phyloP scores from a whole-genome alignment of 2,113 vertebrate genomes.

The Channa argus region DNA sequence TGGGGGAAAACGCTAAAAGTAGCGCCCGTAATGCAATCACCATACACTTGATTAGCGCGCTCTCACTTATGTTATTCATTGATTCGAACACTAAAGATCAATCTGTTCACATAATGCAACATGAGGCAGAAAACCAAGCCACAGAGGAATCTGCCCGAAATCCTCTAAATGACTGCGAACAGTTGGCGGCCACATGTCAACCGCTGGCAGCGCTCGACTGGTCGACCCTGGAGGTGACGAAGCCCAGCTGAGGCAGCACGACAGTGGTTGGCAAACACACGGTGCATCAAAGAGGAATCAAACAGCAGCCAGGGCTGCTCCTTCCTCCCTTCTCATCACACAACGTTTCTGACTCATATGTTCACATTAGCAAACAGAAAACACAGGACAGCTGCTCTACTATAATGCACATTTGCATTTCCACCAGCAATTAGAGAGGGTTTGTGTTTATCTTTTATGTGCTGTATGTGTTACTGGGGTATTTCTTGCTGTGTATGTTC shows the following conservation, averaged over 20 bases:
- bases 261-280: background rate
- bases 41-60: conserved; percentile 23
- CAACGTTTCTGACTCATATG: background rate
- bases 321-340: background rate
- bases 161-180: conserved; percentile 15
- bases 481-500: background rate
- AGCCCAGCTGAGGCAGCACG: conserved; percentile 22
- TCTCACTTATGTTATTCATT: conserved; percentile 34
- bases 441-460: too few species aligned
- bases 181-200: conserved; percentile 32
- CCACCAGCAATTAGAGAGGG: conserved; percentile 3
- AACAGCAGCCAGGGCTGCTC: conserved; percentile 13
- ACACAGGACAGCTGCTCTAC: background rate
- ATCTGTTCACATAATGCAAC: conserved; percentile 47
- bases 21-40: conserved; percentile 33
- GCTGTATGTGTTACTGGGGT: background rate
- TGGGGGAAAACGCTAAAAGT: conserved; percentile 40
- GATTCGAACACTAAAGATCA: conserved; percentile 38
- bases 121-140: conserved; percentile 12
- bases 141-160: conserved; percentile 7
- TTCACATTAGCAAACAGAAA: conserved; percentile 9
- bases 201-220: conserved; percentile 15
- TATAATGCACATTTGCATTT: background rate
- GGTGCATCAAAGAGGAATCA: conserved; percentile 34
- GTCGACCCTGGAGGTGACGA: conserved; percentile 26